Conservation (phyloP, 2,113 vertebrate genomes). For the Spea bombifrons region DNA sequence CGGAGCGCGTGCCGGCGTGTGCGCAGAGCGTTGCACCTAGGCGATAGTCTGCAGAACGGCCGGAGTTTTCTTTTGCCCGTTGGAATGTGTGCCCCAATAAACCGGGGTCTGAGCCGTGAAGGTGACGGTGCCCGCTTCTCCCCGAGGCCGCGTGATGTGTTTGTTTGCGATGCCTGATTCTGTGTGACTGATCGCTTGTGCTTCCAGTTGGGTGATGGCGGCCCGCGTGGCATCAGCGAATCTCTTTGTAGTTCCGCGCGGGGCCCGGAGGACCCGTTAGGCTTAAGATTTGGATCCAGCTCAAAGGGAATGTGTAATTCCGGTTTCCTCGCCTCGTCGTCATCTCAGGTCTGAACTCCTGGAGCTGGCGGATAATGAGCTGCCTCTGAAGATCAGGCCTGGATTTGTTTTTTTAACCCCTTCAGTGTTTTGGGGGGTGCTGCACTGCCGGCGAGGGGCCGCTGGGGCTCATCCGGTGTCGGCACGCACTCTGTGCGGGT, state of each 20-base stretch:
- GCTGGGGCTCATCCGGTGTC: neutral
- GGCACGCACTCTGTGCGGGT: no score
- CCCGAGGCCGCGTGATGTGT: no score
- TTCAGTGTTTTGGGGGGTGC: neutral
- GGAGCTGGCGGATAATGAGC: slow-evolving; percentile 3
- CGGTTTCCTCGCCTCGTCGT: neutral
- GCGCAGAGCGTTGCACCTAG: neutral
- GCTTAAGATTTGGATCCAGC: neutral
- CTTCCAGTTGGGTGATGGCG: neutral
- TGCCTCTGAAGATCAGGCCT: neutral
- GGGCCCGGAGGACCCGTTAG: slow-evolving; percentile 17
- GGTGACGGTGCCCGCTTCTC: no score
- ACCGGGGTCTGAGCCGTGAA: no score
- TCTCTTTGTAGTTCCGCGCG: slow-evolving; percentile 22
- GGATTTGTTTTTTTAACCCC: slow-evolving; percentile 17
- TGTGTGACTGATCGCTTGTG: no score
- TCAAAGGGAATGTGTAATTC: slow-evolving; percentile 35
- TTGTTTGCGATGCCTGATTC: no score
- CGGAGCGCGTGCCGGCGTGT: neutral
- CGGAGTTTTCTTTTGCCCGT: neutral
- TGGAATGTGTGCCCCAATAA: neutral
- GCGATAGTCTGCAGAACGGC: neutral
- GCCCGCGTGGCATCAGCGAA: slow-evolving; percentile 4
- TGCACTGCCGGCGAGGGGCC: neutral
- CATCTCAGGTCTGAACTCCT: neutral